Evolutionary conservation across 2,888 invertebrate genomes (phyloP), one percentile per base, ranked within the genome.

Genomic region (Catocala sponsa): DNA sequence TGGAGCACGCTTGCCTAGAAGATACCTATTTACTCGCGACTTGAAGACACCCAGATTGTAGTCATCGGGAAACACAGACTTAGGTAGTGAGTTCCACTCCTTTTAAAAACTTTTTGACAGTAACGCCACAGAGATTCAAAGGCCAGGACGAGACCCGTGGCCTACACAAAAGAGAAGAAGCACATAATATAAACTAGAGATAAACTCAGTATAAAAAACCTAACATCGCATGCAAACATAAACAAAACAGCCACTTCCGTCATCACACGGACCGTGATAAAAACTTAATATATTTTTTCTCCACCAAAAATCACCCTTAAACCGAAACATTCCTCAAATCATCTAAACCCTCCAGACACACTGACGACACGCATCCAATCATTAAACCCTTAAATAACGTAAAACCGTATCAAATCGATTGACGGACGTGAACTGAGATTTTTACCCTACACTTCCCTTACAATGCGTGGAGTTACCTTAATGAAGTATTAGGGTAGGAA

Each of bases 401-500:
- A 56, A 64, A 61, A 70, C 74, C 76, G 70, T 74, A 56, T 35
- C 68, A 54, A 83, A 83, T 83, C 60, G 70, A 83, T 83, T 83
- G 54, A 64, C 25, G 47, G 58, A 55, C 63, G 59, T 68, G 59
- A 65, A 71, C 64, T 52, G 60, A 59, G 58, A 51, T 41, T 63
- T 72, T 74, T 77, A 72, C 75, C 76, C 76, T 71, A 44, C 68
- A 63, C 58, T 62, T 54, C 42, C 46, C 1, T 25, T 64, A 65
- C 62, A 43, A 58, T 65, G 59, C 52, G 48, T 56, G 53, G 64
- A 70, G 68, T 74, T 67, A 72, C 69, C 60, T 68, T 82, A 81
- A 82, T 83, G 73, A 80, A 77, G 63, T 67, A 68, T 69, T 76
- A 76, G 80, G 80, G 81, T 77, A 63, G 68, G 54, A 11, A 5